Conservation (phyloP, 2,888 invertebrate genomes). For the Pilophorus perplexus region DNA sequence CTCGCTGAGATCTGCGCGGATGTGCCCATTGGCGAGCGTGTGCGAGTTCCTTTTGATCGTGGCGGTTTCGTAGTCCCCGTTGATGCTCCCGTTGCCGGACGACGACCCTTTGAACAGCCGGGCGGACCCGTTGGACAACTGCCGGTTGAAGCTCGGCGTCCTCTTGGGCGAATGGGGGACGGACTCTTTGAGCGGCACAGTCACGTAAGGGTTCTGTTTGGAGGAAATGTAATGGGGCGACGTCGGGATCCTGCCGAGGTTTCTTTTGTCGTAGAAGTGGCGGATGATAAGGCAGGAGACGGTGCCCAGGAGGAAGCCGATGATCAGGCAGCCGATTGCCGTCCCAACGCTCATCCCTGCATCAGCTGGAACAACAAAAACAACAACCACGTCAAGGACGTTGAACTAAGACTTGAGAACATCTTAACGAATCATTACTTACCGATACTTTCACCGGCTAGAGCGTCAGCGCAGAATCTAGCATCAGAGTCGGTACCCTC, state of each 20-base stretch:
- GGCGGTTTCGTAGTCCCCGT: slow-evolving; percentile 73
- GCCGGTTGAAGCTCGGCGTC: slow-evolving; percentile 65
- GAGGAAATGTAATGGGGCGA: slow-evolving; percentile 78
- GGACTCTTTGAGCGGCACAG: slow-evolving; percentile 76
- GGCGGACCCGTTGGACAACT: slow-evolving; percentile 54
- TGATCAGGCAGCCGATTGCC: slow-evolving; percentile 54
- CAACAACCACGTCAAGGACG: background rate
- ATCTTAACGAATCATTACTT: background rate
- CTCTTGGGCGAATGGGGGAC: slow-evolving; percentile 55
- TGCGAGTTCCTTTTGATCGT: slow-evolving; percentile 74
- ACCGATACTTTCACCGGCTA: slow-evolving; percentile 38
- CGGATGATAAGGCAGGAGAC: slow-evolving; percentile 48
- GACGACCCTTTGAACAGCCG: slow-evolving; percentile 58
- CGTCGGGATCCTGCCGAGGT: slow-evolving; percentile 63
- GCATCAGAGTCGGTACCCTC: slow-evolving; percentile 68
- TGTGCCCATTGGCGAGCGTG: slow-evolving; percentile 62
- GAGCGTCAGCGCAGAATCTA: slow-evolving; percentile 58
- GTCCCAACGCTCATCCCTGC: slow-evolving; percentile 57
- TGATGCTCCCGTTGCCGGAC: slow-evolving; percentile 65
- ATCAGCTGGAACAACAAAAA: slow-evolving; percentile 16
- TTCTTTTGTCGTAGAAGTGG: slow-evolving; percentile 49
- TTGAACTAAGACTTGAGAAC: background rate
- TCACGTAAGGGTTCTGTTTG: slow-evolving; percentile 80
- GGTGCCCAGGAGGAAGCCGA: slow-evolving; percentile 55
- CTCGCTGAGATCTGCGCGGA: slow-evolving; percentile 59